These are phyloP conservation scores for Pseudorhiza aurosa DNA, from an alignment of 30 jellyfish, hydroid and myxozoan genomes.

Conservation along the genomic window DNA sequence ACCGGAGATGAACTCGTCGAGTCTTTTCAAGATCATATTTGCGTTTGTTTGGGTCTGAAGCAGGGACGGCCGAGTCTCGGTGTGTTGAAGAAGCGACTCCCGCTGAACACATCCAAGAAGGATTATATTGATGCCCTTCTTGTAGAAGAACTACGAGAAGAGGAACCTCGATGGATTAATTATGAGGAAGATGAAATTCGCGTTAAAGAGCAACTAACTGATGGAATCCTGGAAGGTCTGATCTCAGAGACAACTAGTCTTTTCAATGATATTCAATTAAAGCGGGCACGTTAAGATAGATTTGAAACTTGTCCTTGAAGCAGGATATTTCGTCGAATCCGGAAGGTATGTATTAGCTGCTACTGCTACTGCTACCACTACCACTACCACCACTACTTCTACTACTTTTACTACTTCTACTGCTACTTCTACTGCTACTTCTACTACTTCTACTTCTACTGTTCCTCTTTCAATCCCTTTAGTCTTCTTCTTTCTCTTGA, in stretches of 20 bases:
- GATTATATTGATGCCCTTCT: slow-evolving; percentile 96
- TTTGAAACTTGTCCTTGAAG: too few species aligned
- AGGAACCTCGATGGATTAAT: slow-evolving; percentile 96
- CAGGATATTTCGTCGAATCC: too few species aligned
- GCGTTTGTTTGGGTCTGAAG: slow-evolving; percentile 75
- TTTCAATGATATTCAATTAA: slow-evolving; percentile 37
- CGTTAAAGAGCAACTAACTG: slow-evolving; percentile 94
- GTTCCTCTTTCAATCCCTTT: too few species aligned
- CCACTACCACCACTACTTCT: too few species aligned
- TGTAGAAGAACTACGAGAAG: slow-evolving; percentile 97
- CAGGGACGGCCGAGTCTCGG: slow-evolving; percentile 92
- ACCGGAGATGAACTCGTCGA: slow-evolving; percentile 70
- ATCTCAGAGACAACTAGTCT: slow-evolving; percentile 60
- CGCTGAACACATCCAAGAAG: slow-evolving; percentile 89
- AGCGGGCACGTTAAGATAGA: slow-evolving; percentile 7
- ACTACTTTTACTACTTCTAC: too few species aligned
- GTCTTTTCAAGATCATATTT: slow-evolving; percentile 70
- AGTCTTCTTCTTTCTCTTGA: too few species aligned
- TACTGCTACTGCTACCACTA: too few species aligned
- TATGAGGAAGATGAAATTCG: slow-evolving; percentile 95
- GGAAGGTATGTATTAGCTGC: too few species aligned
- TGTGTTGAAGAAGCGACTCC: slow-evolving; percentile 81
- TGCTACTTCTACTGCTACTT: too few species aligned
- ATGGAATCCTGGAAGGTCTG: slow-evolving; percentile 81
- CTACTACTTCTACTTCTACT: too few species aligned